Evolutionary conservation across 2,888 invertebrate genomes (phyloP).

Genomic region (Heteromurus nitidus): DNA sequence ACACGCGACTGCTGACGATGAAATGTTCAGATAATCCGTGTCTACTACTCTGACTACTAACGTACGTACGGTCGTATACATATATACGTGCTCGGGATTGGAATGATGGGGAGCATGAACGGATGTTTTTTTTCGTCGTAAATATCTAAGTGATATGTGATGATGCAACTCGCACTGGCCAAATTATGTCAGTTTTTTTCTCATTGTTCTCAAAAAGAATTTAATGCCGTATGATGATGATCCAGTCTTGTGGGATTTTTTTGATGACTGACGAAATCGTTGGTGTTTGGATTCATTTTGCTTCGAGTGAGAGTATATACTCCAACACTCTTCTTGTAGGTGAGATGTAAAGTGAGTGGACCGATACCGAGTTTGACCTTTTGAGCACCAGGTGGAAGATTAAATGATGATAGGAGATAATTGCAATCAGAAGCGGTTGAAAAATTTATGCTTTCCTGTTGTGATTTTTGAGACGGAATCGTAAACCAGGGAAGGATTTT

Average conservation of each 20-base stretch:
- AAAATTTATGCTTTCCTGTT: conserved; percentile 7
- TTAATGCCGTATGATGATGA: not conserved
- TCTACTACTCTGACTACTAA: conserved; percentile 18
- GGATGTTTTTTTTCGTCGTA: conserved; percentile 12
- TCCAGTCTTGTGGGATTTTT: conserved; percentile 16
- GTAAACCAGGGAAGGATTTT: not conserved
- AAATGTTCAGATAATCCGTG: conserved; percentile 33
- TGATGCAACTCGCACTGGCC: conserved; percentile 35
- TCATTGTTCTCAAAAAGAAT: conserved; percentile 3
- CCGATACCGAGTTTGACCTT: conserved; percentile 15
- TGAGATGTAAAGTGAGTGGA: not conserved
- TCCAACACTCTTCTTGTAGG: too few relatives aligned
- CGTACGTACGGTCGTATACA: not conserved
- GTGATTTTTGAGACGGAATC: conserved; percentile 9
- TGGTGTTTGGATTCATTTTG: conserved; percentile 8
- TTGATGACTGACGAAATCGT: conserved; percentile 16
- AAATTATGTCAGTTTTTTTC: conserved; percentile 28
- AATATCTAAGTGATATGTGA: conserved; percentile 17
- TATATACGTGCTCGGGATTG: not conserved
- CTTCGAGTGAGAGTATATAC: too few relatives aligned
- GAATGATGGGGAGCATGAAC: not conserved
- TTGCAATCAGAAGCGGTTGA: not conserved
- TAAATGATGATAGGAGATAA: conserved; percentile 18
- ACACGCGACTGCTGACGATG: conserved; percentile 67
- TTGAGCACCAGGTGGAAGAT: conserved; percentile 42